phyloP scores from a whole-genome alignment of 2,888 invertebrate genomes.

The Sepiola atlantica region DNA sequence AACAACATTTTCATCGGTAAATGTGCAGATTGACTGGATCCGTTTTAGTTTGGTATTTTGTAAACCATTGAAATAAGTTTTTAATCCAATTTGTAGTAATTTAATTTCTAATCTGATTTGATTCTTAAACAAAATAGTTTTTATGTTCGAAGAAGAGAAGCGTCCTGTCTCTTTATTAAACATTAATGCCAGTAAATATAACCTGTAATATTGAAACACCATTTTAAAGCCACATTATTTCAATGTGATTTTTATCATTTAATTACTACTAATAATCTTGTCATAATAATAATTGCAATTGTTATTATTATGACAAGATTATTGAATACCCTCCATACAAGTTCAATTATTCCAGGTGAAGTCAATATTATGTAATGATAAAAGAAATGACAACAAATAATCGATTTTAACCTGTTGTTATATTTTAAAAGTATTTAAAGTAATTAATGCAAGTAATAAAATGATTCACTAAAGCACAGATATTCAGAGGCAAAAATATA shows the following conservation, averaged over 20 bases:
- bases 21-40: too few species aligned
- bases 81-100: background rate
- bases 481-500: background rate
- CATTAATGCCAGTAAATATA: background rate
- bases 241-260: background rate
- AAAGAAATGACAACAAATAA: background rate
- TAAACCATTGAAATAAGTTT: background rate
- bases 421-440: background rate
- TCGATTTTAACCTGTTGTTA: background rate
- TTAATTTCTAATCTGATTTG: background rate
- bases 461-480: background rate
- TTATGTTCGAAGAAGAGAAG: background rate
- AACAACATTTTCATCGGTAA: too few species aligned
- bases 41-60: background rate
- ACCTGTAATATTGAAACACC: conserved; percentile 2
- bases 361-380: background rate
- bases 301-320: background rate
- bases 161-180: background rate
- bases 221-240: background rate
- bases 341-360: background rate
- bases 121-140: background rate
- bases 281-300: too few species aligned
- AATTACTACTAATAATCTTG: background rate
- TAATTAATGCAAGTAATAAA: background rate
- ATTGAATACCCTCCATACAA: background rate